Percentiles rank a stretch among this genome's conserved stretches.
These are phyloP conservation scores for Crossocerus cetratus DNA, from an alignment of 2,888 invertebrate species.

Conservation along the genomic window DNA sequence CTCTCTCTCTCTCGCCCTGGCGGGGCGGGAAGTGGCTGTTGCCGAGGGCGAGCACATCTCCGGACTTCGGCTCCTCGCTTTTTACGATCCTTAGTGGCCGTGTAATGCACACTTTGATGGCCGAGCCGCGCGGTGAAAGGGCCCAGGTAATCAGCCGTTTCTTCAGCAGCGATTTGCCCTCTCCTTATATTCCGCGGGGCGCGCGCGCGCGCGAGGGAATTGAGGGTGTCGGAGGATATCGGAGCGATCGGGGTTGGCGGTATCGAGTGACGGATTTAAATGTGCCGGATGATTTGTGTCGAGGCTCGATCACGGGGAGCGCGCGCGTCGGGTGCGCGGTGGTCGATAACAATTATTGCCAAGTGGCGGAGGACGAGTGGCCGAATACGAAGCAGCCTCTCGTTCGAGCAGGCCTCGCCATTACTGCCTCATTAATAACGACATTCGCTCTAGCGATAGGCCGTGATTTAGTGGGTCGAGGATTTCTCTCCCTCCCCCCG, in stretches of 20 bases:
- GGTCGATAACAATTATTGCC: conserved; percentile 60
- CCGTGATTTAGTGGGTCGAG: conserved; percentile 54
- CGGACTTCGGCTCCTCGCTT: neutral
- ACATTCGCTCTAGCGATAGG: conserved; percentile 47
- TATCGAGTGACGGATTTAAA: conserved; percentile 44
- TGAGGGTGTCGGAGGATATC: neutral
- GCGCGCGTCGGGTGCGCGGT: neutral
- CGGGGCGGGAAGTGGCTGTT: neutral
- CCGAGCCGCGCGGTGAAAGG: neutral
- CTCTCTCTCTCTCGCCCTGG: neutral
- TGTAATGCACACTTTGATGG: neutral
- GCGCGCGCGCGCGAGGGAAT: neutral
- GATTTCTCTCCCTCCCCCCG: neutral
- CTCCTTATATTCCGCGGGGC: no score
- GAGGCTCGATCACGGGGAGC: conserved; percentile 31
- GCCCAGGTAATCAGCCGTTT: neutral
- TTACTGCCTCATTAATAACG: conserved; percentile 70
- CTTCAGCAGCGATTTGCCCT: neutral
- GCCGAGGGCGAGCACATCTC: neutral
- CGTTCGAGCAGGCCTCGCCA: conserved; percentile 47
- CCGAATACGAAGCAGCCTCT: conserved; percentile 62
- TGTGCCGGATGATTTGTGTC: conserved; percentile 35
- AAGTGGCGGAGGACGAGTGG: conserved; percentile 62
- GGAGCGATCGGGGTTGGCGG: conserved; percentile 9
- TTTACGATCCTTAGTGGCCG: neutral